Evolutionary conservation across 2,113 vertebrate species (phyloP), one percentile per base, ranked within the genome.

Genomic region (Channa maculata): DNA sequence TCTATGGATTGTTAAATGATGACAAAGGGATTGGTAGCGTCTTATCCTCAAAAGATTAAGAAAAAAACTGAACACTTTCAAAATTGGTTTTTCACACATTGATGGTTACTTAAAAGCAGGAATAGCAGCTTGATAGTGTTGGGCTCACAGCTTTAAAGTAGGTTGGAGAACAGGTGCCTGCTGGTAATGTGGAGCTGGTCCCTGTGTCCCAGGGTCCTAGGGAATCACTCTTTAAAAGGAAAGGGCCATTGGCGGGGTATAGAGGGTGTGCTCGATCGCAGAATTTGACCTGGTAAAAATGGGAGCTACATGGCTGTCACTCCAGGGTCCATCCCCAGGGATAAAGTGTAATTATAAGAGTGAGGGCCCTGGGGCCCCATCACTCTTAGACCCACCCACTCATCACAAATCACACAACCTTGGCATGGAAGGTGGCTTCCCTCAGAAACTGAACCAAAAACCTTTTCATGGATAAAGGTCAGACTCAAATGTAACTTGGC

Each of bases 401-500:
- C 93, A 94, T 95, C 93, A 91, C 91, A 93, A 92, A 92, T 87
- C 89, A 92, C 82, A 90, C 87, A 84, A 74, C 57, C 87, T 83
- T 80, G 68, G 82, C 82, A 61, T 86, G 85, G 81, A 80, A 90
- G 85, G 89, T 88, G 83, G 80, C 88, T 91, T 92, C 88, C 92
- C 90, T 91, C 54, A 48, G 91, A 94, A 90, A 91, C 89, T 92
- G 93, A 93, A 93, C 91, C 91, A 93, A 91, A 94, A 94, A 94
- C 85, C 90, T 88, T 87, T 79, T 82, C 82, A 68, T 80, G 79
- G 84, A 91, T 85, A 92, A 94, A 94, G 93, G 93, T 94, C 92
- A 92, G 83, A 83, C 72, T 86, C 65, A 50, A 83, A 89, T 86
- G 89, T 87, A 86, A 86, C 71, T 65, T 44, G 12, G 41, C 70